Evolutionary conservation across 2,113 vertebrate species (phyloP), one percentile per base, ranked within the genome.

Genomic region (Corapipo altera): DNA sequence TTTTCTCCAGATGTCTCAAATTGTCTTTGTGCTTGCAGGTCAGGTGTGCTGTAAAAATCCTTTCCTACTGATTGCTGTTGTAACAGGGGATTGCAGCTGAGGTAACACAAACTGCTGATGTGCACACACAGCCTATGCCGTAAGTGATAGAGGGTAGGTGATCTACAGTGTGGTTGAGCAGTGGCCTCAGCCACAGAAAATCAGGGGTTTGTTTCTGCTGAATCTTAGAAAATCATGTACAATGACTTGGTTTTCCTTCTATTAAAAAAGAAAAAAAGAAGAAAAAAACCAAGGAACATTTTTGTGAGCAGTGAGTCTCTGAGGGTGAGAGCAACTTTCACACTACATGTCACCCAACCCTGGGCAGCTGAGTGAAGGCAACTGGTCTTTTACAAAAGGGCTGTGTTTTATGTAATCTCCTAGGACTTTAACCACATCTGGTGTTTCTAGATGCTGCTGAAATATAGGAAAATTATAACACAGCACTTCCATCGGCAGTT

Each of bases 401-500:
- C 74, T 82, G 58, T 67, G 78, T 82, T 82, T 67, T 75, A 27
- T 4, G 2, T 81, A 71, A 65, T 89, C 74, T 96, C 86, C 13
- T 28, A 72, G 75, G 90, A 69, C 18, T 72, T 85, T 12, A 75
- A 82, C 78, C 49, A 75, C 82, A 85, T 78, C 85, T 96, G 78
- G 82, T 79, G 75, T 82, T 95, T 91, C 82, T 93, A 75, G 92
- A 82, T 89, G 85, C 33, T 96, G 90, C 66, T 49, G 57, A 95
- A 96, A 93, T 72, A 61, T 1, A 69, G 58, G 78, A 82, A 88
- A 86, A 82, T 55, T 75, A 39, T n/a, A 89, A 85, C 62, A 69
- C 49, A 75, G 78, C 43, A 15, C 58, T 88, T 95, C 66, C 78
- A 69, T 79, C 27, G 51, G 44, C 57, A 89, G 61, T 61, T 61